A percentile compares a stretch with the other conserved stretches of the same genome.
phyloP scores from a whole-genome alignment of 2,113 vertebrate species.

The Burhinus bistriatus region DNA sequence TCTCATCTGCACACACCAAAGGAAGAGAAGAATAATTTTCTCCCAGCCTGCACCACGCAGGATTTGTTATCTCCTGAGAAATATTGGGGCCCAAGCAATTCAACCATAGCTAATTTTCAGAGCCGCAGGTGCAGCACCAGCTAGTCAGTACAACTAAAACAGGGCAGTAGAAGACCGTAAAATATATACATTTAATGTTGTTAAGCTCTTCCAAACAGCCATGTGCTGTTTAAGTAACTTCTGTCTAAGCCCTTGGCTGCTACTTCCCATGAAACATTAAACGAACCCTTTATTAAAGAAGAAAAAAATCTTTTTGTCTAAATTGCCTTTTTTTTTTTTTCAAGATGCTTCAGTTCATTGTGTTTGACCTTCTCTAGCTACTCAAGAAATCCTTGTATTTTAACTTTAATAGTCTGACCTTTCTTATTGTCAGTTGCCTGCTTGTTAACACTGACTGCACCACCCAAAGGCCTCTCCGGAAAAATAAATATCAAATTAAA shows the following conservation, averaged over 20 bases:
- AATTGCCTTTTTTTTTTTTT: not conserved
- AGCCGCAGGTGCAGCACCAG: not conserved
- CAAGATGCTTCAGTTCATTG: not conserved
- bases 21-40: not conserved
- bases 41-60: not conserved
- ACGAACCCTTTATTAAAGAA: not conserved
- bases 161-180: not conserved
- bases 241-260: not conserved
- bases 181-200: not conserved
- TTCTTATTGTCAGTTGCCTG: conserved; percentile 6
- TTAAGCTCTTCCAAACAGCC: not conserved
- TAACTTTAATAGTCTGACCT: conserved; percentile 21
- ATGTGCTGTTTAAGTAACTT: not conserved
- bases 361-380: conserved; percentile 23
- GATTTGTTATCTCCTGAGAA: not conserved
- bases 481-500: not conserved
- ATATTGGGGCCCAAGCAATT: not conserved
- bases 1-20: not conserved
- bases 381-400: not conserved
- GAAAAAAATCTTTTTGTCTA: not conserved
- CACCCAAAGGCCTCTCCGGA: not conserved
- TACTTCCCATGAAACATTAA: not conserved
- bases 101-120: not conserved
- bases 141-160: not conserved
- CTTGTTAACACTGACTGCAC: not conserved